Evolutionary conservation across 2,888 invertebrate species (phyloP).

Genomic region (Diarsia rubi): DNA sequence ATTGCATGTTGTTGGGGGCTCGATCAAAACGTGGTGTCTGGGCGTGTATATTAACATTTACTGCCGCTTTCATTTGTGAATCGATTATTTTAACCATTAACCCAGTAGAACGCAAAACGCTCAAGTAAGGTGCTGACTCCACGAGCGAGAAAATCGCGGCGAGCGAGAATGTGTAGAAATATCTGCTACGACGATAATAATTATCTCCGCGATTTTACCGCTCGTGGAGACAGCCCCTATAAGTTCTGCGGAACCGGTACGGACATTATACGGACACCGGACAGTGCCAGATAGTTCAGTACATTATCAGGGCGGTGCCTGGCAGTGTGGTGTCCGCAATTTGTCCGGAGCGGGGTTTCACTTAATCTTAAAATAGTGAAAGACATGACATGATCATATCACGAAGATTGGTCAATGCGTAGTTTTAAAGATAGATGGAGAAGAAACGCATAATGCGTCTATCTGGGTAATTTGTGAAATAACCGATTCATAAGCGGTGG

Average conservation of each 20-base stretch:
- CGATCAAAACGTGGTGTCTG: conserved; percentile 58
- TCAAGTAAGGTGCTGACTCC: conserved; percentile 25
- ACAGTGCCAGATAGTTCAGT: background rate
- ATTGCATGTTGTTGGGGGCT: conserved; percentile 66
- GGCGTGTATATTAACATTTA: conserved; percentile 61
- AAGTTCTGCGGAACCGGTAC: background rate
- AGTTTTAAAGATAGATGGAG: conserved; percentile 7
- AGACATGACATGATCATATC: conserved; percentile 42
- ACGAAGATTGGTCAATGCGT: conserved; percentile 45
- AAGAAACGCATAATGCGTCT: conserved; percentile 8
- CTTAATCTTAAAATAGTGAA: background rate
- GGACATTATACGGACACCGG: background rate
- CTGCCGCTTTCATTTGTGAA: conserved; percentile 40
- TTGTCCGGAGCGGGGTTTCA: background rate
- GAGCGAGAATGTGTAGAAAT: too few species aligned
- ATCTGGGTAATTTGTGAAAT: conserved; percentile 35
- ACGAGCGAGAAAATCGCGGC: too few species aligned
- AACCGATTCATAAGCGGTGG: conserved; percentile 46
- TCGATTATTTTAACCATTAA: conserved; percentile 54
- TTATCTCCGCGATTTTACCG: too few species aligned
- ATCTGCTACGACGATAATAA: too few species aligned
- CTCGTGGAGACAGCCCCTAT: too few species aligned
- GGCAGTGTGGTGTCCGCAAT: background rate
- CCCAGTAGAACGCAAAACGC: conserved; percentile 13
- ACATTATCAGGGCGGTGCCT: background rate